Base-by-base conservation (phyloP, 1,140 invertebrate species). In the Heliconius himera region DNA sequence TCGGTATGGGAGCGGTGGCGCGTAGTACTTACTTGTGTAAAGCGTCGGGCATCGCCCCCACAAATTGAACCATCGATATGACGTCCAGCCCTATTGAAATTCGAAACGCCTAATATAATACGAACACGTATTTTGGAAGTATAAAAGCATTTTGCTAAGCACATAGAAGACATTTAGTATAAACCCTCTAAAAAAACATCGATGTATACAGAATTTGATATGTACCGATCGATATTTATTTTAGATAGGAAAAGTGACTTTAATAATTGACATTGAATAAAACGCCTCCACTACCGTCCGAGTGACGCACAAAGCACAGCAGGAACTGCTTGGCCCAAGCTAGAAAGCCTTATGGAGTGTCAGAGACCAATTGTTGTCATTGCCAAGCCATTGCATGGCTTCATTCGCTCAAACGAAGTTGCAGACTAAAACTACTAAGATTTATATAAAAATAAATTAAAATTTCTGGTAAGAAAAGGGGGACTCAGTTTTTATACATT, bases 41-140 rank as follows among this genome's bases (percentile, higher is more conserved):
- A 87, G 49, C 73, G 76, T 82, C 89, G 87, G 90, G 81, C 90
- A 89, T 88, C 90, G 90, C 90, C 90, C 90, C 84, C 83, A 88
- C 84, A 79, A 89, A 89, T 83, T 86, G 82, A 84, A 89, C 88
- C 81, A 83, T 78, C 83, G 80, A 77, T 82, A 85, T 86, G 84
- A 88, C 84, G 86, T 83, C 79, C 79, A 78, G 73, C 82, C 78
- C 85, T 84, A 85, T 87, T 87, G 82, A 77, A 77, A 77, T 77
- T 71, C 26, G 70, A 77, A 77, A 70, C 71, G 51, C 71, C 1
- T 46, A 36, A 81, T 81, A 73, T 74, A 60, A 66, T 72, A 46
- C 71, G n/a, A 51, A 74, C 41, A 46, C 56, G 70, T 70, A 54
- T 73, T 73, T 18, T 22, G 22, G 60, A 51, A 56, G 54, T 56